These are phyloP conservation scores for Apistogramma diplotaenia DNA, from an alignment of 2,113 vertebrate species.

Conservation along the genomic window DNA sequence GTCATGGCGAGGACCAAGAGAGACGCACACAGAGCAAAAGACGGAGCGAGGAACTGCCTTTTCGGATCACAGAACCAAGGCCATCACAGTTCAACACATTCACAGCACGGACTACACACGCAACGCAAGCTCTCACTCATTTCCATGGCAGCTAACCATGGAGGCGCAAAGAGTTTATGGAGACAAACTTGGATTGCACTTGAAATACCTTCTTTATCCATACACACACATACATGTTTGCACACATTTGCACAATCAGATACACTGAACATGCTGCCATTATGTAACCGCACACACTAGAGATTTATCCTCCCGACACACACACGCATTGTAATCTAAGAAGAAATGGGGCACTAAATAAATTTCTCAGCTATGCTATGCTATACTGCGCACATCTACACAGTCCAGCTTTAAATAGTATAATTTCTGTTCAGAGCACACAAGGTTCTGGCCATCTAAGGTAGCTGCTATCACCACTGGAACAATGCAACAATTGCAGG, in stretches of 20 bases:
- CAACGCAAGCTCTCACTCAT: neutral
- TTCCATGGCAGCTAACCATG: conserved; percentile 12
- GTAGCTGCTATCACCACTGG: neutral
- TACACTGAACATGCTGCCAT: neutral
- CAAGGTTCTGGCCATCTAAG: neutral
- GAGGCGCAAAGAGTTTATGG: conserved; percentile 3
- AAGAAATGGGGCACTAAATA: neutral
- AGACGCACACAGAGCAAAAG: neutral
- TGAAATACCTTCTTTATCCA: neutral
- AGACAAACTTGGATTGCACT: conserved; percentile 13
- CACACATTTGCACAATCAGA: conserved; percentile 49
- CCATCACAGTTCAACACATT: conserved; percentile 11
- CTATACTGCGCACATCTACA: neutral
- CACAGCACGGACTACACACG: conserved; percentile 6
- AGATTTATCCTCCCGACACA: neutral
- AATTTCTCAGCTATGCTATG: neutral
- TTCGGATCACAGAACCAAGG: neutral
- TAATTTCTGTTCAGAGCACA: neutral
- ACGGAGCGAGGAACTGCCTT: conserved; percentile 25
- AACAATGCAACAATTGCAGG: neutral
- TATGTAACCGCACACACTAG: neutral
- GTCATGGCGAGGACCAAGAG: neutral
- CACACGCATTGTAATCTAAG: neutral
- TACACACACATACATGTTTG: neutral
- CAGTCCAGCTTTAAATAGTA: neutral